Evolutionary conservation across 2,888 invertebrate genomes (phyloP), one percentile per base, ranked within the genome.

Genomic region (Parelbella ahira): DNA sequence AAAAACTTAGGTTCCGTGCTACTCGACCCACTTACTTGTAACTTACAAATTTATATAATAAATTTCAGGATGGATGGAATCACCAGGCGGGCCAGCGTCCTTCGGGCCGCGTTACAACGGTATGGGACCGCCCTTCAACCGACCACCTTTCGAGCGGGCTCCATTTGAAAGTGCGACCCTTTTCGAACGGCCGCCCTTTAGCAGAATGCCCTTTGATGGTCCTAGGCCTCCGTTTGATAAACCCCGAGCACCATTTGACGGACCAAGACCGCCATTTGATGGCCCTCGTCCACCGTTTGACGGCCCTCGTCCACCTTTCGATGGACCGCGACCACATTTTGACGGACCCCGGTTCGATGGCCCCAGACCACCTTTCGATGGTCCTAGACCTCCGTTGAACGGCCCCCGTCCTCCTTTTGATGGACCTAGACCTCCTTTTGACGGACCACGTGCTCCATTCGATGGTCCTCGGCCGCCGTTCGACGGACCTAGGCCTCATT

Each of bases 31-130:
- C 15, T n/a, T 18, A 9, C 25, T 10, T 13, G 1, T 2, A 2
- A 10, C 15, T 23, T 7, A 9, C 32, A 11, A 15, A 33, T 28
- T 37, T 19, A 0, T 37, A 12, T 43, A 4, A 23, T 29, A 28
- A 1, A 47, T 81, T 76, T 4, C 82, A 75, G 84, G 78, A 0
- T 84, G 84, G 83, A 72, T 89, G 87, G 89, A 82, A 48, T 73
- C 83, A 3, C 56, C 63, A 0, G 54, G 52, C 54, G 62, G 66
- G 6, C 60, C 63, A 1, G 52, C 56, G 51, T 74, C 77, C 1
- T 81, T 78, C 47, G 80, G 77, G 7, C 79, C 82, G 1, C 65
- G 86, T 2, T 88, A 86, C 54, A 86, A 83, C 58, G 87, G 84
- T 45, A 82, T 72, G 77, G n/a, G n/a, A n/a, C 53, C 58, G 29